Base-by-base conservation (phyloP, 2,113 vertebrate species). In the Saccopteryx leptura region DNA sequence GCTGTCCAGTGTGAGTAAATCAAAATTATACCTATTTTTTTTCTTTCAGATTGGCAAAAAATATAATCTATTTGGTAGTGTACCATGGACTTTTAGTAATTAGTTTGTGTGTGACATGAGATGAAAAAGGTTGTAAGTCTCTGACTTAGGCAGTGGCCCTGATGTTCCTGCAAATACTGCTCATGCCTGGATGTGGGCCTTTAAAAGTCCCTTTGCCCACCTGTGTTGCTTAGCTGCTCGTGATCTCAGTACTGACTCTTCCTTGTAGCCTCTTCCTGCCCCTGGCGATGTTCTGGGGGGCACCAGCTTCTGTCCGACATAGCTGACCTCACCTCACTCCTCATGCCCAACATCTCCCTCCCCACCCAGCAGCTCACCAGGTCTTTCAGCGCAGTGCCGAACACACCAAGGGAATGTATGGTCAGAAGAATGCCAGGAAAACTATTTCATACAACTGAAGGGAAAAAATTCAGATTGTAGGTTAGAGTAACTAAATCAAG, bases 381-480 rank as follows among this genome's bases (percentile, higher is more conserved):
- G 31, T 76, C 15, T 33, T 90, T 86, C 79, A 61, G 19, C 31
- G 17, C 82, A 31, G 14, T 48, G 9, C 76, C 74, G 48, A 90
- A 74, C 12, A 4, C 60, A 76, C 33, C 80, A 69, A 72, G 72
- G 8, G 15, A 6, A 17, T 85, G 63, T 92, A 58, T 79, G 18
- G 28, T 92, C 75, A 74, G 24, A 63, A 83, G 81, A 93, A 88
- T 94, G 28, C 18, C 63, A 72, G 24, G 2, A 71, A 75, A 83
- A 60, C 33, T 56, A 76, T 79, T 95, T 93, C n/a, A 88, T 74
- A 12, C 86, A 95, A 33, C 24, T 50, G 26, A 90, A 68, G 52
- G 95, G 56, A 90, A 96, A 96, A 94, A 88, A 90, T 93, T 46
- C 66, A 91, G 39, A 82, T 75, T 58, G 6, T 52, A 91, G 65